Evolutionary conservation across 1,140 invertebrate species (phyloP).

Genomic region (Sitophilus oryzae): DNA sequence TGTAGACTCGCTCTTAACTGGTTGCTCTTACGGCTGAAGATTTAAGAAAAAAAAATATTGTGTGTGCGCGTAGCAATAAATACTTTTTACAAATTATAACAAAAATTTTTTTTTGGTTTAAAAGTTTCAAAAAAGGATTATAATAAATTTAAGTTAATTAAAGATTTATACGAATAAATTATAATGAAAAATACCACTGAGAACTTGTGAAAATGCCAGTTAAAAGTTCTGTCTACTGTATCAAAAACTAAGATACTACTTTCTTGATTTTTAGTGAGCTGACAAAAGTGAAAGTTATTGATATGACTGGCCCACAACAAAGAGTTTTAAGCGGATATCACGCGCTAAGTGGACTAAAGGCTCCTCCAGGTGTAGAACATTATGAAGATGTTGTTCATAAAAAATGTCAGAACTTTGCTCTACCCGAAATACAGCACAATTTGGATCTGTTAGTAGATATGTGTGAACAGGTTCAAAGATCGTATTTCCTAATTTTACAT

Average conservation of each 20-base stretch:
- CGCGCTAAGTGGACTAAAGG: slow-evolving; percentile 64
- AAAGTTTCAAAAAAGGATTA: too few relatives aligned
- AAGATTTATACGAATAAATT: too few relatives aligned
- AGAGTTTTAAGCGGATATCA: slow-evolving; percentile 92
- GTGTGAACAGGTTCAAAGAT: slow-evolving; percentile 84
- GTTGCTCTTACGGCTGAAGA: too few relatives aligned
- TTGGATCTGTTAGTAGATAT: slow-evolving; percentile 85
- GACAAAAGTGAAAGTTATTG: slow-evolving; percentile 93
- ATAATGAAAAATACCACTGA: too few relatives aligned
- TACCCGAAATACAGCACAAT: slow-evolving; percentile 92
- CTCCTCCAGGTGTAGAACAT: slow-evolving; percentile 51
- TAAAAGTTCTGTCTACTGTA: too few relatives aligned
- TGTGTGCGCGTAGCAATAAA: too few relatives aligned
- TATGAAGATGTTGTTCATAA: slow-evolving; percentile 57
- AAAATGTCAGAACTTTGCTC: slow-evolving; percentile 57
- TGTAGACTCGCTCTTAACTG: background rate
- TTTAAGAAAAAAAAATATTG: too few relatives aligned
- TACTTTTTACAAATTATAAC: too few relatives aligned
- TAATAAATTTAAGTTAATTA: too few relatives aligned
- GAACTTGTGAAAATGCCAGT: too few relatives aligned
- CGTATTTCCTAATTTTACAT: slow-evolving; percentile 7
- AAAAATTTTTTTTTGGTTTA: too few relatives aligned
- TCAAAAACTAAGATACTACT: too few relatives aligned
- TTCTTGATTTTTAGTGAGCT: slow-evolving; percentile 49
- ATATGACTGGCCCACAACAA: slow-evolving; percentile 95